These are phyloP conservation scores for Ceratothoa steindachneri DNA, from an alignment of 2,888 invertebrate genomes.

Conservation along the genomic window DNA sequence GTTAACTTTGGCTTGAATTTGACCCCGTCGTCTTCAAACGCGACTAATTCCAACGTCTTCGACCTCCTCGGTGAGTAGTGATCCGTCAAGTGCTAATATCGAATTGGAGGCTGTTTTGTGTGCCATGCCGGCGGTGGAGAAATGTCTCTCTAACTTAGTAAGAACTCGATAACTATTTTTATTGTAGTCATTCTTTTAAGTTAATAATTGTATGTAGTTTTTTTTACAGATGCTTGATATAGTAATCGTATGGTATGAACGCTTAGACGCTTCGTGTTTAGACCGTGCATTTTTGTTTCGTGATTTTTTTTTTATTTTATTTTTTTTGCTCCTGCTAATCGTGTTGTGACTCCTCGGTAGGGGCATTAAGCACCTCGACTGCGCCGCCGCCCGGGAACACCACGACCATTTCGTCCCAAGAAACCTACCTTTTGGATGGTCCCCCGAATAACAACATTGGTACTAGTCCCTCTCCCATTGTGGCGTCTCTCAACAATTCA, in stretches of 20 bases:
- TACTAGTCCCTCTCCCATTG: constrained; percentile 14
- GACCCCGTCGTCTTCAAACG: constrained; percentile 2
- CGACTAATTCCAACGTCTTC: constrained; percentile 39
- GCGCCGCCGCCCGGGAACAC: background rate
- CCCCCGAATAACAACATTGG: constrained; percentile 36
- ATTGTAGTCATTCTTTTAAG: background rate
- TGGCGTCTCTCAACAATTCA: constrained; percentile 7
- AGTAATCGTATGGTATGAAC: too few relatives aligned
- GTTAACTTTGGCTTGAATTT: background rate
- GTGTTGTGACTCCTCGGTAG: background rate
- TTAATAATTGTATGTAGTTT: background rate
- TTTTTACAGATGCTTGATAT: too few relatives aligned
- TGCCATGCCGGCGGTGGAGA: too few relatives aligned
- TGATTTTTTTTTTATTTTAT: too few relatives aligned
- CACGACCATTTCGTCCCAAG: constrained; percentile 10
- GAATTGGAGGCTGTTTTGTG: too few relatives aligned
- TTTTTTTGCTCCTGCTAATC: too few relatives aligned
- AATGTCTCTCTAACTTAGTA: too few relatives aligned
- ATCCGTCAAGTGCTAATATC: too few relatives aligned
- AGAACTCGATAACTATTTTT: too few relatives aligned
- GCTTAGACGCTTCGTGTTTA: too few relatives aligned
- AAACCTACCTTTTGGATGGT: constrained; percentile 31
- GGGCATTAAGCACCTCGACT: background rate
- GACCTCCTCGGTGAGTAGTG: constrained; percentile 43
- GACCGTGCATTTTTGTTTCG: too few relatives aligned